Evolutionary conservation across 2,113 vertebrate genomes (phyloP).

Genomic region (Macroglossus sobrinus): DNA sequence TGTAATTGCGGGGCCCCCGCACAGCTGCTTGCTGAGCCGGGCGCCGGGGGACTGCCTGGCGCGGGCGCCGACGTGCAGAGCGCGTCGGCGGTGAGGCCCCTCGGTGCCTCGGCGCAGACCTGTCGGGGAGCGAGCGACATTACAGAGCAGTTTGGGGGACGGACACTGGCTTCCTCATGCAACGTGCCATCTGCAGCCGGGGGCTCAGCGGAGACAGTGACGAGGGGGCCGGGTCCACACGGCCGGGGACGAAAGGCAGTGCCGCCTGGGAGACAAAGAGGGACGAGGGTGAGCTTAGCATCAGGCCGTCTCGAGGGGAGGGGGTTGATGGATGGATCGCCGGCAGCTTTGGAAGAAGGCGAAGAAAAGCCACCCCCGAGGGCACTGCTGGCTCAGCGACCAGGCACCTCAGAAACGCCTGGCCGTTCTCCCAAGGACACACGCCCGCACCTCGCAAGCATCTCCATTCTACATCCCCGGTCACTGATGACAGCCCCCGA

Average conservation of each 20-base stretch:
- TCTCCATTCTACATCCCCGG: neutral
- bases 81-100: constrained; percentile 61
- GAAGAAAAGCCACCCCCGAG: too few relatives aligned
- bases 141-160: constrained; percentile 74
- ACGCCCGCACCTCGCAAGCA: neutral
- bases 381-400: too few relatives aligned
- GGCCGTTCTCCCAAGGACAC: too few relatives aligned
- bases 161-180: constrained; percentile 76
- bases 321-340: too few relatives aligned
- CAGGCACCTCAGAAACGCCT: too few relatives aligned
- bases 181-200: constrained; percentile 72
- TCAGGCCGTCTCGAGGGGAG: too few relatives aligned
- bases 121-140: constrained; percentile 70
- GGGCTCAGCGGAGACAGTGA: constrained; percentile 72
- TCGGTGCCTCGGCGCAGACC: constrained; percentile 56
- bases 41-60: neutral
- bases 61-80: constrained; percentile 40
- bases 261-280: constrained; percentile 77
- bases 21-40: constrained; percentile 23
- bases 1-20: constrained; percentile 44
- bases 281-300: too few relatives aligned
- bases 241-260: constrained; percentile 73
- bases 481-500: neutral
- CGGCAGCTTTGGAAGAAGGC: too few relatives aligned
- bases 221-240: constrained; percentile 2